Evolutionary conservation across 2,113 vertebrate genomes (phyloP).

Genomic region (Sapajus apella): DNA sequence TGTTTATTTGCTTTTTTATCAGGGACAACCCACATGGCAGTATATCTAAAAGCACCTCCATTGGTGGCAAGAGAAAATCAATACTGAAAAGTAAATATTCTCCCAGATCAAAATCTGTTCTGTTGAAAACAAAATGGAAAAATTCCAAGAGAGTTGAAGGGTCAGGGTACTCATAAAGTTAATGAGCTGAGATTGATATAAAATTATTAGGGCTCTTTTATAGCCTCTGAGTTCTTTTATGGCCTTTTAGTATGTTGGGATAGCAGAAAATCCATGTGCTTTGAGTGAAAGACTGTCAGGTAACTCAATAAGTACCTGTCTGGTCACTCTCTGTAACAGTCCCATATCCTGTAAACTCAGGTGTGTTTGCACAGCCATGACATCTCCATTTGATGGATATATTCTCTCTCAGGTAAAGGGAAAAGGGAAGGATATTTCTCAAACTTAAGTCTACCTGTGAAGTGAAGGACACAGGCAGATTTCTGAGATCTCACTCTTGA

Average conservation of each 20-base stretch:
- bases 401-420: neutral
- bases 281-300: neutral
- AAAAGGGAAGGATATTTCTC: neutral
- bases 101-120: neutral
- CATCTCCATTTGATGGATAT: neutral
- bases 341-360: neutral
- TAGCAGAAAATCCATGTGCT: neutral
- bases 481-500: neutral
- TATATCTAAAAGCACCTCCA: neutral
- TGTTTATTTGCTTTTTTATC: neutral
- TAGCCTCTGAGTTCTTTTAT: neutral
- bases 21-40: neutral
- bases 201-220: neutral
- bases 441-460: constrained; percentile 9
- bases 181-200: neutral
- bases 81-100: neutral
- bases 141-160: neutral
- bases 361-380: neutral
- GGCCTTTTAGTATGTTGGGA: neutral
- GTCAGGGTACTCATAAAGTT: neutral
- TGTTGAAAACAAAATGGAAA: neutral
- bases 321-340: neutral
- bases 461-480: constrained; percentile 12
- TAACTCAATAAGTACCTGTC: neutral
- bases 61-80: neutral